Conservation (phyloP, 2,113 vertebrate genomes). For the Physeter macrocephalus region DNA sequence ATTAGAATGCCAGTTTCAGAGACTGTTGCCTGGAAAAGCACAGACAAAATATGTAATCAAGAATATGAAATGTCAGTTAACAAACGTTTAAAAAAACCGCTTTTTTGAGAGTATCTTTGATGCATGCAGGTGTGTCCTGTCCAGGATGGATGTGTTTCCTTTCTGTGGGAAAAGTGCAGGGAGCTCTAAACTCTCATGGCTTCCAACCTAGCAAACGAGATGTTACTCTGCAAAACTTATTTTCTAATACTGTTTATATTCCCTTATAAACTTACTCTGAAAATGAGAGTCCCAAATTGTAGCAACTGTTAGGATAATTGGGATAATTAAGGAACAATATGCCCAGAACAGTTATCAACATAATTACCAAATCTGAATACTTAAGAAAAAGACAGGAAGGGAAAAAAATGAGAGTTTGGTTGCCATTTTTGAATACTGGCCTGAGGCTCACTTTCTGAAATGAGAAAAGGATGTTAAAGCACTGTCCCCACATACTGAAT, state of each 20-base stretch:
- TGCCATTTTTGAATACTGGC: not conserved
- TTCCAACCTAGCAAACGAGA: not conserved
- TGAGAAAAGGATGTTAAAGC: not conserved
- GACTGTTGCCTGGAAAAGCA: not conserved
- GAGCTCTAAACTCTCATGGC: not conserved
- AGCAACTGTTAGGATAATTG: not conserved
- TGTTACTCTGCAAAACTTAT: not conserved
- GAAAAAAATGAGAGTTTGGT: not conserved
- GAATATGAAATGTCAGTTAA: not conserved
- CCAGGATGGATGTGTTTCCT: not conserved
- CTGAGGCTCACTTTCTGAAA: not conserved
- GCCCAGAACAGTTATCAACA: not conserved
- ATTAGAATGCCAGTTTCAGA: not conserved
- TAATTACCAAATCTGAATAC: not conserved
- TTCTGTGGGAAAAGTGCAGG: not conserved
- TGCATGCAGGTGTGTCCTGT: no score
- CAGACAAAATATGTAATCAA: not conserved
- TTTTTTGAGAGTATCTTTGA: not conserved
- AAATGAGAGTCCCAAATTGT: not conserved
- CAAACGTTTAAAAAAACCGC: not conserved
- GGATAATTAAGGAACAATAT: not conserved
- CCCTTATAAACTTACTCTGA: not conserved
- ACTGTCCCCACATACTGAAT: not conserved
- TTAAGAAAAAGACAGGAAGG: not conserved
- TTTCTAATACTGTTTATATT: not conserved